Percentiles rank a stretch among this genome's conserved stretches.
Conservation (phyloP, 2,888 invertebrate species). For the Tetragonisca angustula region DNA sequence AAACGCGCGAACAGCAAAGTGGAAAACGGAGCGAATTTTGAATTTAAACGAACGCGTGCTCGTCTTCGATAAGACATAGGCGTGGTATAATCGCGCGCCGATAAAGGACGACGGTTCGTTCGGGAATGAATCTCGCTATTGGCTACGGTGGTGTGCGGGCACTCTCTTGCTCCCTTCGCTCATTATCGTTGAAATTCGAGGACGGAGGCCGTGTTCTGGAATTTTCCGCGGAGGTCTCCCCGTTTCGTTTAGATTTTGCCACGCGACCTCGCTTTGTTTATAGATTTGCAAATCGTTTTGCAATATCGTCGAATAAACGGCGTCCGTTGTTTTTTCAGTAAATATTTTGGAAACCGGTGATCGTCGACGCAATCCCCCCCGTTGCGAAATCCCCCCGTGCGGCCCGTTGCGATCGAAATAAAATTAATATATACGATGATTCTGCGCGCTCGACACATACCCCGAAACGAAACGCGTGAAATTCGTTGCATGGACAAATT, state of each 20-base stretch:
- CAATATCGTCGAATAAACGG: constrained; percentile 28
- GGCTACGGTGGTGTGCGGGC: constrained; percentile 41
- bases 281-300: constrained; percentile 48
- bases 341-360: constrained; percentile 47
- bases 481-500: not conserved
- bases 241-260: constrained; percentile 69
- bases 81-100: not conserved
- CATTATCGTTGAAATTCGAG: constrained; percentile 70
- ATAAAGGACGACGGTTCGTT: constrained; percentile 34
- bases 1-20: too few relatives aligned
- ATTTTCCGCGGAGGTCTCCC: constrained; percentile 68
- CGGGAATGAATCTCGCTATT: constrained; percentile 37
- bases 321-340: constrained; percentile 39
- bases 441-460: not conserved
- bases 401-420: not conserved
- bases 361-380: not conserved
- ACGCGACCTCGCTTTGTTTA: constrained; percentile 65
- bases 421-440: not conserved
- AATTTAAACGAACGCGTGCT: too few relatives aligned
- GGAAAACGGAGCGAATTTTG: too few relatives aligned
- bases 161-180: constrained; percentile 37
- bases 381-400: constrained; percentile 20
- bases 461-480: not conserved
- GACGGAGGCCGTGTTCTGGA: constrained; percentile 61
- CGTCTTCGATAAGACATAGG: not conserved